These are phyloP conservation scores for Argyrosomus regius DNA, from an alignment of 2,797 vertebrate genomes.

Conservation along the genomic window DNA sequence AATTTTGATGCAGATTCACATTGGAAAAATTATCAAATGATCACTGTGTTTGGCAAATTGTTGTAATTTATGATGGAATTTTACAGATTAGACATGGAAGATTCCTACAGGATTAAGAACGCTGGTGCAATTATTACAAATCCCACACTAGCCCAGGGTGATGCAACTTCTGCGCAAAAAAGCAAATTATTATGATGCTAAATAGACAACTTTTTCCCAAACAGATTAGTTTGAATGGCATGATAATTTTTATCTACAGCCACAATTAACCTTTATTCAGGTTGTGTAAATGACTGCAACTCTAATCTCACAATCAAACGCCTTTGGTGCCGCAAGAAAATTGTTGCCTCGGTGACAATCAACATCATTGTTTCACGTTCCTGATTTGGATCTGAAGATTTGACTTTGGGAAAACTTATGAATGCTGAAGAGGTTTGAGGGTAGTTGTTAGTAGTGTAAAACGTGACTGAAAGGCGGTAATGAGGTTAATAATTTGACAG, in stretches of 20 bases:
- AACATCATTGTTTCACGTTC: conserved; percentile 38
- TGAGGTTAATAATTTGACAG: conserved; percentile 19
- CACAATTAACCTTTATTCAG: conserved; percentile 75
- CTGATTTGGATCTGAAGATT: conserved; percentile 39
- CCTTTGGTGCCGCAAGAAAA: conserved; percentile 45
- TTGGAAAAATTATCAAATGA: conserved; percentile 18
- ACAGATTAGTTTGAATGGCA: conserved; percentile 56
- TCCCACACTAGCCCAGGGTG: conserved; percentile 6
- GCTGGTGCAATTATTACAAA: conserved; percentile 47
- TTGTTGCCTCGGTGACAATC: conserved; percentile 55
- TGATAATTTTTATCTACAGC: conserved; percentile 48
- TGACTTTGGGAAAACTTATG: conserved; percentile 38
- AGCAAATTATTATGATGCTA: conserved; percentile 46
- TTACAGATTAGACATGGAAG: conserved; percentile 43
- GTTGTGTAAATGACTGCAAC: conserved; percentile 57
- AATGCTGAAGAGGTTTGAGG: conserved; percentile 29
- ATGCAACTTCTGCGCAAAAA: conserved; percentile 33
- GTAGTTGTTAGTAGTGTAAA: neutral
- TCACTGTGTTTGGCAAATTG: conserved; percentile 8
- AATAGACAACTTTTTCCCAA: conserved; percentile 44
- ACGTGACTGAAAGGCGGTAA: neutral
- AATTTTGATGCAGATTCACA: conserved; percentile 40
- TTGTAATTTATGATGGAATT: conserved; percentile 4
- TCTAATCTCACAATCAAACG: conserved; percentile 65
- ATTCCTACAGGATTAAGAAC: conserved; percentile 43